These are phyloP conservation scores for Leptopilina myrica DNA, from an alignment of 2,888 invertebrate genomes.

Conservation along the genomic window DNA sequence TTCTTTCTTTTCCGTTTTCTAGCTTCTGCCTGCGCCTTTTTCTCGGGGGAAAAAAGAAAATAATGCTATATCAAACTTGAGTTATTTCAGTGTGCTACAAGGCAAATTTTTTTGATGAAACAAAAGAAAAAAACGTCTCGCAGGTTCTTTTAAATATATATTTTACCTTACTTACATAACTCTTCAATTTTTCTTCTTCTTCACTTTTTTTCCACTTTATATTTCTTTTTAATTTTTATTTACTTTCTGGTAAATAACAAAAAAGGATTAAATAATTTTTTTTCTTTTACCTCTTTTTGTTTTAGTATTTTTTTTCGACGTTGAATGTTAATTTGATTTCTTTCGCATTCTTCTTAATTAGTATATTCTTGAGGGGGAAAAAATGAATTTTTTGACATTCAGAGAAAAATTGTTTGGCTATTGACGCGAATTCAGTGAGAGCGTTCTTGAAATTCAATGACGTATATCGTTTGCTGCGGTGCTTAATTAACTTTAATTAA, in stretches of 20 bases:
- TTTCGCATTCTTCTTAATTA: no score
- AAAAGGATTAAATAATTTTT: no score
- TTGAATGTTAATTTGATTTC: no score
- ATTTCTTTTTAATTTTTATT: not conserved
- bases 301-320: no score
- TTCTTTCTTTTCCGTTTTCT: slow-evolving; percentile 1
- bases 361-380: no score
- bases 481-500: slow-evolving; percentile 59
- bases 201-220: not conserved
- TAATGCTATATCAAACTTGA: slow-evolving; percentile 45
- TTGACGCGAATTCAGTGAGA: not conserved
- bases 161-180: not conserved
- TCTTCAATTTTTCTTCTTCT: not conserved
- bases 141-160: not conserved
- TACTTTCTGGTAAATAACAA: not conserved
- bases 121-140: slow-evolving; percentile 8
- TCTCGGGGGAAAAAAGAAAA: slow-evolving; percentile 13
- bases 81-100: slow-evolving; percentile 23
- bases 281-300: no score
- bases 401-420: not conserved
- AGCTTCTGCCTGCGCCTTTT: slow-evolving; percentile 45
- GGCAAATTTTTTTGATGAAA: slow-evolving; percentile 34
- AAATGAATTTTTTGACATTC: not conserved
- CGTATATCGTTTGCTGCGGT: slow-evolving; percentile 19
- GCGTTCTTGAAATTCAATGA: not conserved